Percentiles rank a stretch among this genome's conserved stretches.
phyloP scores from a whole-genome alignment of 1,140 invertebrate species.

The Cydia amplana region DNA sequence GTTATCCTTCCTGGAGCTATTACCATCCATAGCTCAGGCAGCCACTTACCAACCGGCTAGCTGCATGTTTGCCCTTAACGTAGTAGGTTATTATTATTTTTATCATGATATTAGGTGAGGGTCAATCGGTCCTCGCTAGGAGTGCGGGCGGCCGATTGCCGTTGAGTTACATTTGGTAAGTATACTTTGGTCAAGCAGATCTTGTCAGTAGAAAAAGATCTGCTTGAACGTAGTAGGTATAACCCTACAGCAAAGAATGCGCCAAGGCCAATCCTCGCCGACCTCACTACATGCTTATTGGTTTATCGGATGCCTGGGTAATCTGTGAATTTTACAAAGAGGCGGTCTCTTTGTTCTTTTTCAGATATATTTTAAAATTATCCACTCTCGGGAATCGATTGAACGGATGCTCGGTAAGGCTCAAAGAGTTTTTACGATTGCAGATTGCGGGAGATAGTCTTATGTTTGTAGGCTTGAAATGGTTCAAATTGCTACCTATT shows the following conservation, averaged over 20 bases:
- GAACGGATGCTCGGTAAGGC: slow-evolving; percentile 53
- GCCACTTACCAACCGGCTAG: no score
- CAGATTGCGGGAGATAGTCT: slow-evolving; percentile 43
- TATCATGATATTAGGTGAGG: no score
- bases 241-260: slow-evolving; percentile 23
- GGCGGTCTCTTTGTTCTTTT: slow-evolving; percentile 71
- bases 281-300: slow-evolving; percentile 59
- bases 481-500: slow-evolving; percentile 32
- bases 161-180: no score
- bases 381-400: slow-evolving; percentile 62
- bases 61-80: no score
- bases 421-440: slow-evolving; percentile 58
- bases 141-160: no score
- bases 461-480: slow-evolving; percentile 50
- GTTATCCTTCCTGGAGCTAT: no score
- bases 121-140: no score
- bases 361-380: slow-evolving; percentile 64
- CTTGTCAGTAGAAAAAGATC: no score
- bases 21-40: no score
- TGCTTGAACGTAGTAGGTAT: no score
- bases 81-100: no score
- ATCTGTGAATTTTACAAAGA: slow-evolving; percentile 69
- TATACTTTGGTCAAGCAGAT: no score
- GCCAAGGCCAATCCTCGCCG: slow-evolving; percentile 45
- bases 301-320: slow-evolving; percentile 72